Conservation (phyloP, 2,797 vertebrate species). For the Huso huso region DNA sequence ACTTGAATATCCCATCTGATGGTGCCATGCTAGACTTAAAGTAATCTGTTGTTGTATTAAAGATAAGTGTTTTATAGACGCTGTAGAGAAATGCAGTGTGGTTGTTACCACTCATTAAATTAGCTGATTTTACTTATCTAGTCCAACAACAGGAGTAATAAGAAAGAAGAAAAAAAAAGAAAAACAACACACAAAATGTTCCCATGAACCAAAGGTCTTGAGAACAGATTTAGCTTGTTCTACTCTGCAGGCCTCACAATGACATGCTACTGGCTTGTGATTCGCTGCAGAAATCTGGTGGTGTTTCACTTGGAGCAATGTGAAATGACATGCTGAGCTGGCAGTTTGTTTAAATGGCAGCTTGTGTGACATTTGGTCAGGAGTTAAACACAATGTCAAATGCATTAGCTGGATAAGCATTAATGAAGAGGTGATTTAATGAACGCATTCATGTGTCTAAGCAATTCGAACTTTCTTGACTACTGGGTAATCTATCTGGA, state of each 20-base stretch:
- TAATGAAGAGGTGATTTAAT: not conserved
- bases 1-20: too few species aligned
- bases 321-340: conserved; percentile 23
- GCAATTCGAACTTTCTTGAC: not conserved
- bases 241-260: conserved; percentile 3
- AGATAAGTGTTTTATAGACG: too few species aligned
- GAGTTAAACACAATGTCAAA: not conserved
- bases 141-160: too few species aligned
- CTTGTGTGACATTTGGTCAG: not conserved
- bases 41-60: too few species aligned
- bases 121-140: too few species aligned
- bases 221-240: not conserved
- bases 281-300: conserved; percentile 13
- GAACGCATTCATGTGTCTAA: not conserved
- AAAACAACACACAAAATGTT: not conserved
- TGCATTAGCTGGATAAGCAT: not conserved
- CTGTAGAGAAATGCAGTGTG: too few species aligned
- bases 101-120: too few species aligned
- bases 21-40: too few species aligned
- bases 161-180: not conserved
- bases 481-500: too few species aligned
- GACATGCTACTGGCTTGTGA: not conserved
- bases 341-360: conserved; percentile 18
- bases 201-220: not conserved
- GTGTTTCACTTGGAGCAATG: conserved; percentile 20